Evolutionary conservation across 2,888 invertebrate species (phyloP).

Genomic region (Thalpophila matura): DNA sequence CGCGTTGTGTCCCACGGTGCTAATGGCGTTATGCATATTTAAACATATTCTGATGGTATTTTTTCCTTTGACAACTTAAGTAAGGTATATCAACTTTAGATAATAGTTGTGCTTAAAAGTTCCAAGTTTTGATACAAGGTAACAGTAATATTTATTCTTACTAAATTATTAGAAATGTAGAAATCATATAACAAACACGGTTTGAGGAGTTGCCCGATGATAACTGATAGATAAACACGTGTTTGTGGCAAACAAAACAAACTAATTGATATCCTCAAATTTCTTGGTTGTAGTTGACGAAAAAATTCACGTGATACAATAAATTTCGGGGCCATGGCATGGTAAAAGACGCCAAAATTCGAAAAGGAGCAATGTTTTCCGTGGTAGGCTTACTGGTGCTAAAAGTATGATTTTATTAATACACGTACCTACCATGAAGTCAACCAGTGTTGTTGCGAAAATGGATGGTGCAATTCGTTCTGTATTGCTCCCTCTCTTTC

Average conservation of each 20-base stretch:
- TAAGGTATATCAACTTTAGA: conserved; percentile 16
- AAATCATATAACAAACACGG: background rate
- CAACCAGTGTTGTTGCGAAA: too few species aligned
- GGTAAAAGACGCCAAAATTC: background rate
- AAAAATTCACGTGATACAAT: background rate
- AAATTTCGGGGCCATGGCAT: background rate
- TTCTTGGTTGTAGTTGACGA: background rate
- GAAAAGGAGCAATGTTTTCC: background rate
- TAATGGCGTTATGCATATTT: conserved; percentile 48
- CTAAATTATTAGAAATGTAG: background rate
- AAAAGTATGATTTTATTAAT: too few species aligned
- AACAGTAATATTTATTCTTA: conserved; percentile 3
- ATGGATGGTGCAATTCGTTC: too few species aligned
- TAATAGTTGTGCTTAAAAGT: background rate
- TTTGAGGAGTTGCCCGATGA: too few species aligned
- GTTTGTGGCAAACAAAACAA: background rate
- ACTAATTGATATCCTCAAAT: background rate
- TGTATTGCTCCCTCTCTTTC: too few species aligned
- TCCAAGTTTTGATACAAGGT: background rate
- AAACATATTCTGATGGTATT: conserved; percentile 30
- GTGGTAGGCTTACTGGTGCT: conserved; percentile 16
- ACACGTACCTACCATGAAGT: too few species aligned
- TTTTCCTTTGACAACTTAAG: conserved; percentile 37
- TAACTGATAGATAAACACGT: too few species aligned
- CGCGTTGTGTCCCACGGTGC: conserved; percentile 56